Base-by-base conservation (phyloP, 2,888 invertebrate genomes). In the Drosophila imparisetae region DNA sequence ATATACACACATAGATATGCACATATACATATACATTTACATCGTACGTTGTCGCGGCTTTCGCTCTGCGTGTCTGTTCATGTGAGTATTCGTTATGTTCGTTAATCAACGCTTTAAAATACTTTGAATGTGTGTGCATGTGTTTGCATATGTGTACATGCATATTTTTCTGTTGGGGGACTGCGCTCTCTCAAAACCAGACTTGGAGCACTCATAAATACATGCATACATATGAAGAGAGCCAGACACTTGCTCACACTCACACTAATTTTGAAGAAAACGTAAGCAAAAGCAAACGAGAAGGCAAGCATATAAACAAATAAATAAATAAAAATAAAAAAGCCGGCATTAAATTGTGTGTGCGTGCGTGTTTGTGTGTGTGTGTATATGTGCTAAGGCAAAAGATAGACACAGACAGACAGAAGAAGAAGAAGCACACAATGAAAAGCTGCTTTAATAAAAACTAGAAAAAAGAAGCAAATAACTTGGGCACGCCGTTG, bases 21-120 rank as follows among this genome's bases (percentile, higher is more conserved):
- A 11, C 18, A 27, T 18, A 49, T 49, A 27, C 27, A 11, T 49
- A 11, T 18, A 13, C 18, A 27, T 10, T 10, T 18, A 49, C 27
- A 49, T 85, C 81, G 80, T 75, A 77, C 71, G 86, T 80, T 72
- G 54, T 76, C 65, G 63, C 58, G 64, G 78, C 65, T 66, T 74
- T 73, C 65, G 50, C 52, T 73, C 64, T 63, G 50, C 42, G 67
- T 72, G 69, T 72, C 60, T 65, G 70, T 42, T 62, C 67, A 57
- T 75, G 59, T 70, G 72, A 57, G 53, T 59, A 29, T n/a, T 29
- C 32, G 27, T 24, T 72, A 83, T 86, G 63, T 86, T 83, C 66
- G 83, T 90, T 86, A 88, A 90, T 90, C 86, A 81, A 78, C 90
- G 83, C 89, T 89, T 90, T 81, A 90, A 80, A 88, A 80, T 81